Conservation (phyloP, 2,113 vertebrate species). For the Mohoua ochrocephala region DNA sequence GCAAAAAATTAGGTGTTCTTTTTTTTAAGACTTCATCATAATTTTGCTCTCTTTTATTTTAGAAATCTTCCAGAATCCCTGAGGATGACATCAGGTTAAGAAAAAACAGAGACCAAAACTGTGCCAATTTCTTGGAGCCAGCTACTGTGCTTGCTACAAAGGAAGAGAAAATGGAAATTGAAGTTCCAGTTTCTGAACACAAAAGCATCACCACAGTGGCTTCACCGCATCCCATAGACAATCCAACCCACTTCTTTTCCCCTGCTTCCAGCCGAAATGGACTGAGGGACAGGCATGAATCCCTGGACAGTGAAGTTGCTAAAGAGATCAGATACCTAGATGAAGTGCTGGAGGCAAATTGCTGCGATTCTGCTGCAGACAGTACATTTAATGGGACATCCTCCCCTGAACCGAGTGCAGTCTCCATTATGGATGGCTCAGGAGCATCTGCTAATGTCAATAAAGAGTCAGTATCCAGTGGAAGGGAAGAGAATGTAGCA, state of each 20-base stretch:
- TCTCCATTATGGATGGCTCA: slow-evolving; percentile 53
- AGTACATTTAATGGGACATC: slow-evolving; percentile 82
- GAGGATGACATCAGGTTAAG: slow-evolving; percentile 85
- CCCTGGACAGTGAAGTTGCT: slow-evolving; percentile 85
- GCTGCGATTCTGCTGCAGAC: slow-evolving; percentile 79
- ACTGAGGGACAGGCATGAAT: slow-evolving; percentile 76
- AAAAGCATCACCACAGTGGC: slow-evolving; percentile 69
- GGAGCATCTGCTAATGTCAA: slow-evolving; percentile 65
- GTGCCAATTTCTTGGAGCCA: slow-evolving; percentile 82
- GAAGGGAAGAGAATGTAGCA: slow-evolving; percentile 53
- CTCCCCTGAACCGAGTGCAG: slow-evolving; percentile 69
- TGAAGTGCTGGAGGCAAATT: slow-evolving; percentile 90
- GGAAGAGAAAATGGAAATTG: slow-evolving; percentile 87
- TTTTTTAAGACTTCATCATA: not conserved
- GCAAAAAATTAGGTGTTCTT: not conserved
- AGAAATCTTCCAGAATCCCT: slow-evolving; percentile 81
- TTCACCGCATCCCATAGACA: slow-evolving; percentile 66
- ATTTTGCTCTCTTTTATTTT: slow-evolving; percentile 44
- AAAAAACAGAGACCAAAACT: slow-evolving; percentile 75
- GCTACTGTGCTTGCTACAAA: slow-evolving; percentile 74
- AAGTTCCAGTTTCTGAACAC: slow-evolving; percentile 74
- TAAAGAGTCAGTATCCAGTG: slow-evolving; percentile 23
- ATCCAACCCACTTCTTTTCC: slow-evolving; percentile 69
- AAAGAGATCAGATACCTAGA: slow-evolving; percentile 93
- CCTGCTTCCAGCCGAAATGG: slow-evolving; percentile 72